phyloP scores from a whole-genome alignment of 1,140 invertebrate species.

The Alviniconcha marisindica region DNA sequence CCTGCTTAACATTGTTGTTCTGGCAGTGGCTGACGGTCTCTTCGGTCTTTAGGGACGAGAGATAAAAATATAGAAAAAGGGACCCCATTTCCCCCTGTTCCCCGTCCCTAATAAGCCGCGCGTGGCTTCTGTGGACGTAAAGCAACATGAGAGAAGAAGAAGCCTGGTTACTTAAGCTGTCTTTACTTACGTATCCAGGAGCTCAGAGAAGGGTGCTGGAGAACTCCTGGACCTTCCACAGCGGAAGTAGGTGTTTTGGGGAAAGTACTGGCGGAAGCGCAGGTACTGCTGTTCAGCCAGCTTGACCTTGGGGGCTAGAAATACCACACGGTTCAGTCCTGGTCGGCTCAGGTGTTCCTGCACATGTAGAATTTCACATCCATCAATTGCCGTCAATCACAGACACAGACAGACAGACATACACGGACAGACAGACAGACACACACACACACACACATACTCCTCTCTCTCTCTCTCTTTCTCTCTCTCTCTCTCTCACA shows the following conservation, averaged over 20 bases:
- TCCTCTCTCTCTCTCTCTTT: too few relatives aligned
- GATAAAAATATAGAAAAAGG: too few relatives aligned
- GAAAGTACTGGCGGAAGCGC: neutral
- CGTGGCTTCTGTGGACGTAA: too few relatives aligned
- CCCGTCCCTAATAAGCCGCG: too few relatives aligned
- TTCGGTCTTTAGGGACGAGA: neutral
- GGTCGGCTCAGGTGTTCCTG: conserved; percentile 6
- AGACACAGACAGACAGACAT: neutral
- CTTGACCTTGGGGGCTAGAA: conserved; percentile 28
- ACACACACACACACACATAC: conserved; percentile 2
- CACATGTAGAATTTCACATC: neutral
- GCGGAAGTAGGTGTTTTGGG: conserved; percentile 16
- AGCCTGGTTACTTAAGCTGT: too few relatives aligned
- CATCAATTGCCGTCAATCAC: neutral
- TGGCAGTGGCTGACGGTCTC: too few relatives aligned
- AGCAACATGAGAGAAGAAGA: too few relatives aligned
- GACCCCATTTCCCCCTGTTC: too few relatives aligned
- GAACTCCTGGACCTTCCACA: conserved; percentile 15
- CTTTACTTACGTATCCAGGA: conserved; percentile 18
- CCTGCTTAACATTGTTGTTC: too few relatives aligned
- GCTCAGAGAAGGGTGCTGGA: neutral
- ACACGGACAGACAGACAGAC: conserved; percentile 4
- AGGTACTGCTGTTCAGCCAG: conserved; percentile 28
- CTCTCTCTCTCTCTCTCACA: too few relatives aligned
- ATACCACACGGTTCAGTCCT: neutral